Base-by-base conservation (phyloP, 2,113 vertebrate genomes). In the Zapornia atra region DNA sequence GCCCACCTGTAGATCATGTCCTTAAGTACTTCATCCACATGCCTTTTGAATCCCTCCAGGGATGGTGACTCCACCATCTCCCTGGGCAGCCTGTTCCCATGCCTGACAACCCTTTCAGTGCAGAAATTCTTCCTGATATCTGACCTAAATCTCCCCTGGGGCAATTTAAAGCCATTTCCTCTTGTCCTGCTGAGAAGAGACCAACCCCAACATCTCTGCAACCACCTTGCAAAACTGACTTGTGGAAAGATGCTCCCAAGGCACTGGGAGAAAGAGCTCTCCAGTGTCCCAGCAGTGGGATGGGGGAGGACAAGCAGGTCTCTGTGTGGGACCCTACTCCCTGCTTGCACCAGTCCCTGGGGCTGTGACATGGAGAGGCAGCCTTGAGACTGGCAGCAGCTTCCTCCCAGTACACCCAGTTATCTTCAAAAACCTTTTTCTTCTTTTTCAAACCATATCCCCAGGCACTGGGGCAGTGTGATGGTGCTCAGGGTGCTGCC, bases 351-450 rank as follows among this genome's bases (percentile, higher is more conserved):
- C 59, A 51, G 46, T 65, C 16, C 69, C 60, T 21, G 51, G 56
- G 46, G n/a, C 70, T 63, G 29, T 63, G 70, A 59, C 57, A 81
- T 20, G 73, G 33, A 80, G 26, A 10, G 28, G 33, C 46, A 53
- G 65, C 53, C 34, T 40, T 0, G 2, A 40, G 36, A 51, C 20
- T 46, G 0, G 0, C 48, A 70, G 50, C 34, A 57, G 48, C 21
- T 38, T 83, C 53, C 21, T 90, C 34, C 50, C 85, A 44, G 20
- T 53, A 63, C 4, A 14, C 33, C 12, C 68, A 57, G 69, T 61
- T 93, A 33, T 38, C 64, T 82, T 50, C 22, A 20, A 90, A 65
- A 5, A 12, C 40, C 34, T 81, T 90, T 86, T 48, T 40, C 42
- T 82, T 26, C 70, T 57, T 89, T 84, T 70, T 42, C 26, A 50